Evolutionary conservation across 64 coral and sea anemone genomes (phyloP).

Genomic region (Trachythela sp.): DNA sequence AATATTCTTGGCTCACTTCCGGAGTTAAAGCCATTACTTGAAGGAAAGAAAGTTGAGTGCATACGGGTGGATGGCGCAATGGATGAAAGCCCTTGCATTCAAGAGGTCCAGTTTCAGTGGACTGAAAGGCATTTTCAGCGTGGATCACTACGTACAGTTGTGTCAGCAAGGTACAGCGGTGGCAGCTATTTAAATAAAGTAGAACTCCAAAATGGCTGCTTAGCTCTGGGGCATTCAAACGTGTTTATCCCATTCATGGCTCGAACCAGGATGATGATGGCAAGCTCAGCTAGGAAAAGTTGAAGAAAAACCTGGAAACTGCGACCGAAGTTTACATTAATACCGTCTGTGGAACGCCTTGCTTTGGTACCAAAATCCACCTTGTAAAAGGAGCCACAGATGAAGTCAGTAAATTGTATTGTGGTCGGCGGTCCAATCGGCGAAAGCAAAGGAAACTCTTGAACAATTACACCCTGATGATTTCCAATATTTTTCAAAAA

Average conservation of each 20-base stretch:
- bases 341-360: conserved; percentile 43
- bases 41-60: not conserved
- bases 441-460: conserved; percentile 22
- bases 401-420: conserved; percentile 20
- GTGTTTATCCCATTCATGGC: conserved; percentile 30
- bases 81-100: not conserved
- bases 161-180: conserved; percentile 39
- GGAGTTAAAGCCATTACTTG: not conserved
- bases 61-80: not conserved
- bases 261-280: conserved; percentile 23
- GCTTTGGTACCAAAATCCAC: conserved; percentile 44
- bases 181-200: conserved; percentile 32
- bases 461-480: conserved; percentile 29
- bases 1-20: not conserved
- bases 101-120: conserved; percentile 14
- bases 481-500: conserved; percentile 43
- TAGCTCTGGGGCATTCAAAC: conserved; percentile 34
- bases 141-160: conserved; percentile 3
- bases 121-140: not conserved
- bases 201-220: conserved; percentile 42
- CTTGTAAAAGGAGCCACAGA: conserved; percentile 46
- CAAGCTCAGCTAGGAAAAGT: conserved; percentile 29
- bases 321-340: conserved; percentile 48
- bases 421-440: conserved; percentile 18
- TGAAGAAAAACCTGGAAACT: too few species aligned